Percentiles rank a stretch among this genome's conserved stretches.
phyloP scores from a whole-genome alignment of 2,888 invertebrate genomes.

The Dichetophora obliterata region DNA sequence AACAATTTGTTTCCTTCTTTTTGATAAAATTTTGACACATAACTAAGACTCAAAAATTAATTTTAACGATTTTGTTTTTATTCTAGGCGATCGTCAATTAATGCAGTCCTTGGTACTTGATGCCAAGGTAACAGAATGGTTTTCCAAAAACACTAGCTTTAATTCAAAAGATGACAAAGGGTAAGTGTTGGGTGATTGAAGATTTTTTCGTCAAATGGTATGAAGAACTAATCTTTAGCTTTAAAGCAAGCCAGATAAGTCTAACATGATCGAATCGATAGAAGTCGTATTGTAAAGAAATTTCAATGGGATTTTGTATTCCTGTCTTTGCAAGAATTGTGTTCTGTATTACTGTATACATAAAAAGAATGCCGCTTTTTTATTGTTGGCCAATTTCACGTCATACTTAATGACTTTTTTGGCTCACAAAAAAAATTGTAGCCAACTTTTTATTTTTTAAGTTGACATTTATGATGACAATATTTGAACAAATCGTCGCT shows the following conservation, averaged over 20 bases:
- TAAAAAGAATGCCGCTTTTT: too few relatives aligned
- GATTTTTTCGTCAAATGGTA: neutral
- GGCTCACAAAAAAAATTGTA: too few relatives aligned
- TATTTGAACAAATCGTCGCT: too few relatives aligned
- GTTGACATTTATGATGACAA: too few relatives aligned
- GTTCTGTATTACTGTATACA: too few relatives aligned
- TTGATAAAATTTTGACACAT: neutral
- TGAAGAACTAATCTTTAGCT: too few relatives aligned
- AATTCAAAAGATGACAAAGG: constrained; percentile 81
- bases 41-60: neutral
- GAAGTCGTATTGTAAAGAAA: too few relatives aligned
- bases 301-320: too few relatives aligned
- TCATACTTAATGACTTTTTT: too few relatives aligned
- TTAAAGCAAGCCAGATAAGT: neutral
- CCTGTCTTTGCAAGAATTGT: too few relatives aligned
- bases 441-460: too few relatives aligned
- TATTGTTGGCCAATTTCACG: too few relatives aligned
- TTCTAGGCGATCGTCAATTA: constrained; percentile 85
- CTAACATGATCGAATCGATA: neutral
- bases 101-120: constrained; percentile 89
- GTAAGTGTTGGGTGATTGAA: constrained; percentile 69
- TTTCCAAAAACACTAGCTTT: constrained; percentile 81
- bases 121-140: constrained; percentile 89
- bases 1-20: neutral
- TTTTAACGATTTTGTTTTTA: constrained; percentile 5